These are phyloP conservation scores for Agonum fuliginosum DNA, from an alignment of 2,888 invertebrate species.

Conservation along the genomic window DNA sequence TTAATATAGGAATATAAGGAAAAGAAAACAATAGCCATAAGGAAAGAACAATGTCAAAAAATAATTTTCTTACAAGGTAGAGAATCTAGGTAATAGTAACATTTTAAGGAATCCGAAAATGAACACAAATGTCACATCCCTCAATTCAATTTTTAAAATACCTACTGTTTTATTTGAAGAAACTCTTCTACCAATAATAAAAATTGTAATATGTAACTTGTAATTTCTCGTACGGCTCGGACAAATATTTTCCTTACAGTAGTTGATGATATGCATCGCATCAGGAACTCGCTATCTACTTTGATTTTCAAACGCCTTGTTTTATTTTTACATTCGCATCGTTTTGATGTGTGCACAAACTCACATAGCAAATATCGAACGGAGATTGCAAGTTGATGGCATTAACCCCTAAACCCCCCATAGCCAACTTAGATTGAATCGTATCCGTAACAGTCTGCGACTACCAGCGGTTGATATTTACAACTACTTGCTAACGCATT, in stretches of 20 bases:
- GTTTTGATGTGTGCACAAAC: conserved; percentile 19
- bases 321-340: conserved; percentile 17
- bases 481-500: not conserved
- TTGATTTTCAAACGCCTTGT: conserved; percentile 10
- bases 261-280: not conserved
- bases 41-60: too few species aligned
- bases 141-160: too few species aligned
- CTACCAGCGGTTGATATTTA: conserved; percentile 28
- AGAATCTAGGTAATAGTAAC: too few species aligned
- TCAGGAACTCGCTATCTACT: not conserved
- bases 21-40: too few species aligned
- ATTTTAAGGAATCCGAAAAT: too few species aligned
- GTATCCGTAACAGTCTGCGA: conserved; percentile 27
- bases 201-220: too few species aligned
- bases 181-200: too few species aligned
- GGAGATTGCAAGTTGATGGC: conserved; percentile 41
- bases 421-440: conserved; percentile 23
- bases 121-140: too few species aligned
- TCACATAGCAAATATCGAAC: conserved; percentile 12
- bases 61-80: too few species aligned
- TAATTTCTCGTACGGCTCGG: too few species aligned
- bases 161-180: too few species aligned
- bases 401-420: conserved; percentile 17
- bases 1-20: too few species aligned
- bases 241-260: not conserved